Evolutionary conservation across 1,140 invertebrate genomes (phyloP).

Genomic region (Trypoxylus dichotomus): DNA sequence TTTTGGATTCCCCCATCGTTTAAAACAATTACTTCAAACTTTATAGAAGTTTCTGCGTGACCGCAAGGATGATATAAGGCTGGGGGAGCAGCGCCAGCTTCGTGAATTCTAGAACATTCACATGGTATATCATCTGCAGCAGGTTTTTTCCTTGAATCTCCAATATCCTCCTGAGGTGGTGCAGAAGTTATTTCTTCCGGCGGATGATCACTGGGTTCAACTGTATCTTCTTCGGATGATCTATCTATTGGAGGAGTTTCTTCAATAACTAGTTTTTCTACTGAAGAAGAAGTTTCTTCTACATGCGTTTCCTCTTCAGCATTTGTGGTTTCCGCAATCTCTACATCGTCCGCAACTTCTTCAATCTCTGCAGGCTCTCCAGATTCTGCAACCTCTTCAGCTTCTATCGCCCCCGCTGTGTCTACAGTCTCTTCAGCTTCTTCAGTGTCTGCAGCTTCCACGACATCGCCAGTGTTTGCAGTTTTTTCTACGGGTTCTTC

Average conservation of each 20-base stretch:
- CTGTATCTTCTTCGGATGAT: neutral
- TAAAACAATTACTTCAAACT: conserved; percentile 7
- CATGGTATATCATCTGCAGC: neutral
- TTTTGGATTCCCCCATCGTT: neutral
- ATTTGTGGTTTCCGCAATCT: too few relatives aligned
- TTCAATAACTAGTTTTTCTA: neutral
- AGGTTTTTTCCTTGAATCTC: neutral
- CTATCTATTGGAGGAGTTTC: neutral
- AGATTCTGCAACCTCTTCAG: too few relatives aligned
- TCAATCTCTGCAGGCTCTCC: too few relatives aligned
- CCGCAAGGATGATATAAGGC: neutral
- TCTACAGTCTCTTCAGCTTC: too few relatives aligned
- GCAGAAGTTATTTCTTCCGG: neutral
- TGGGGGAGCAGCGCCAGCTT: conserved; percentile 22
- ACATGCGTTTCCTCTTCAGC: neutral
- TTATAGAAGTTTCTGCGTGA: neutral
- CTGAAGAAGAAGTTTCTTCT: neutral
- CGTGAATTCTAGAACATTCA: conserved; percentile 25
- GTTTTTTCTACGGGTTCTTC: neutral
- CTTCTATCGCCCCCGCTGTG: too few relatives aligned
- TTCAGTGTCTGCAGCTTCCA: neutral
- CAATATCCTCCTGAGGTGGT: neutral
- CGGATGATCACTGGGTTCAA: neutral
- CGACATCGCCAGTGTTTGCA: neutral
- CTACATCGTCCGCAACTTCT: too few relatives aligned